These are phyloP conservation scores for Meleagris gallopavo DNA, from an alignment of 2,113 vertebrate genomes.

Conservation along the genomic window DNA sequence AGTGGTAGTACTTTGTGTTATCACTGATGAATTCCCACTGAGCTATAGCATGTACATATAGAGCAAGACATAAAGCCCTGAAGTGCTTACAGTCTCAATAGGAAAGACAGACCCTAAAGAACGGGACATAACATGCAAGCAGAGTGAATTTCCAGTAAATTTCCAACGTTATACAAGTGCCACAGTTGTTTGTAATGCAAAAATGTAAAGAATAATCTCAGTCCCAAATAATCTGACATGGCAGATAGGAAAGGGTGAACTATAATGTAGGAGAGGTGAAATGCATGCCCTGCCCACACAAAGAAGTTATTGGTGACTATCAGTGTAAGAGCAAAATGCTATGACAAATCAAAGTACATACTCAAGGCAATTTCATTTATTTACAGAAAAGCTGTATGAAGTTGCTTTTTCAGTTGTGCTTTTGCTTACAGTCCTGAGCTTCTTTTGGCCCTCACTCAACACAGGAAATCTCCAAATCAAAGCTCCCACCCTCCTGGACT, in stretches of 20 bases:
- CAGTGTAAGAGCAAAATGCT: background rate
- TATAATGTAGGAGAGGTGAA: background rate
- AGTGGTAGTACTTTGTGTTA: constrained; percentile 18
- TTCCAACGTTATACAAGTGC: background rate
- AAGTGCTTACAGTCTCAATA: background rate
- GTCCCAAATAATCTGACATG: background rate
- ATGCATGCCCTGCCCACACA: background rate
- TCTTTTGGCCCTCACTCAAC: background rate
- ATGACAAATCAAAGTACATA: background rate
- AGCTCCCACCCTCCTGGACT: background rate
- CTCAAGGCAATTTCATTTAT: background rate
- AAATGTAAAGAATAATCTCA: background rate
- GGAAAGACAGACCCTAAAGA: background rate
- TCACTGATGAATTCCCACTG: background rate
- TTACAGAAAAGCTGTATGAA: background rate
- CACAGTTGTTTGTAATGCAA: background rate
- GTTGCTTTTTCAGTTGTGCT: background rate
- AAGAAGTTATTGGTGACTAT: background rate
- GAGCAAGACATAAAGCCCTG: background rate
- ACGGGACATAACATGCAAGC: background rate
- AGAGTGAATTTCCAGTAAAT: background rate
- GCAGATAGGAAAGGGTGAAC: background rate
- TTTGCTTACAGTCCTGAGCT: background rate
- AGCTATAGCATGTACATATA: background rate
- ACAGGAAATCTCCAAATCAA: background rate